Base-by-base conservation (phyloP, 1,140 invertebrate genomes). In the Ceratoteleas bidentatus region DNA sequence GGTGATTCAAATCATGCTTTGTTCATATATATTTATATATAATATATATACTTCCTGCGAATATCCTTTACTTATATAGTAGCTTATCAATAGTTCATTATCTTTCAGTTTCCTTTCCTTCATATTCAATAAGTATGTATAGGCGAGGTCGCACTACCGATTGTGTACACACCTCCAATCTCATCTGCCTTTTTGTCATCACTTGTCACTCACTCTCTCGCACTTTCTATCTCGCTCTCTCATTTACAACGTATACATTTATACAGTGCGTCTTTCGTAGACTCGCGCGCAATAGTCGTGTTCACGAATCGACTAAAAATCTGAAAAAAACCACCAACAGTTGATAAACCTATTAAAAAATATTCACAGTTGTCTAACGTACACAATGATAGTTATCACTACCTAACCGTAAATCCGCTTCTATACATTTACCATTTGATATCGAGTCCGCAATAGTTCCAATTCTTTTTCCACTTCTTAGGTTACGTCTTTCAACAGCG, bases 331-430 rank as follows among this genome's bases (percentile, higher is more conserved):
- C 77, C 76, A 83, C 80, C 85, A 90, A 90, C 89, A 75, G 73
- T 86, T 89, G 87, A 88, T 90, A 90, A 89, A 90, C 76, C 86
- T 90, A 89, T 90, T 89, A 89, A 87, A 89, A 88, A 90, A 89
- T 90, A 88, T 88, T 88, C 87, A 90, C 87, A 90, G 84, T 88
- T 61, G 85, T 87, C 89, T 90, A 90, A 89, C 88, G 68, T 88
- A 88, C 86, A 89, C 84, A 86, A 84, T 87, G 81, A 90, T 86
- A 86, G 84, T 88, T 64, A 69, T 62, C 38, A 86, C 85, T 88
- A 84, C 79, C 40, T 87, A 88, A 68, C 81, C 84, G 86, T 84
- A 87, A 84, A 79, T 87, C 84, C 84, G 76, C 83, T 83, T 84
- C 87, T 81, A 85, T 76, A 83, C 75, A 87, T 62, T 81, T 84